Conservation (phyloP, 2,113 vertebrate species). For the Rhineura floridana region DNA sequence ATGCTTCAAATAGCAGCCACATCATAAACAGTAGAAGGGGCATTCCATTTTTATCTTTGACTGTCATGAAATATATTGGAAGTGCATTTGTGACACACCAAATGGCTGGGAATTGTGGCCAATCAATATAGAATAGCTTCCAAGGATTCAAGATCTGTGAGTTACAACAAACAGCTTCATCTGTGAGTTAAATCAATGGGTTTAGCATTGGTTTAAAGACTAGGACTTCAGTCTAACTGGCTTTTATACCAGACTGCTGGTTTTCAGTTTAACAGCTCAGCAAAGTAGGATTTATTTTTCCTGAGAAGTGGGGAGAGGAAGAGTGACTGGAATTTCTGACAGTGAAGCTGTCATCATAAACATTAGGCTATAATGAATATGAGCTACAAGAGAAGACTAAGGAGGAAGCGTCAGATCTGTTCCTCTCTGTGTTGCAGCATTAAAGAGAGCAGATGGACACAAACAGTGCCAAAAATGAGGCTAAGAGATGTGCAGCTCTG, state of each 20-base stretch:
- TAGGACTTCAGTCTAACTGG: background rate
- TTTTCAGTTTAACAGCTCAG: constrained; percentile 12
- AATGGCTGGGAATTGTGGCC: constrained; percentile 35
- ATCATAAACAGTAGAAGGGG: constrained; percentile 11
- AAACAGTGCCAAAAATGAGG: constrained; percentile 48
- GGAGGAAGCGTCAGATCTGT: constrained; percentile 65
- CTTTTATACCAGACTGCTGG: background rate
- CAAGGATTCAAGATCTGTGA: constrained; percentile 10
- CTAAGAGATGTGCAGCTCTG: constrained; percentile 36
- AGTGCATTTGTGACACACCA: constrained; percentile 13
- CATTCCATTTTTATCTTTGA: background rate
- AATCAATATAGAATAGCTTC: constrained; percentile 40
- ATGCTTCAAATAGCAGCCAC: background rate
- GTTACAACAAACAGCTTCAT: background rate
- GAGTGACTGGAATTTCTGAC: constrained; percentile 46
- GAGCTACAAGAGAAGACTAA: constrained; percentile 58
- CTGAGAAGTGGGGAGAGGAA: background rate
- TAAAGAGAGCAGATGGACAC: constrained; percentile 65
- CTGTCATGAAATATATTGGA: constrained; percentile 44
- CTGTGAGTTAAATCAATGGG: background rate
- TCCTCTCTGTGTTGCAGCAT: constrained; percentile 56
- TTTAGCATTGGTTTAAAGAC: background rate
- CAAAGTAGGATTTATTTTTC: constrained; percentile 33
- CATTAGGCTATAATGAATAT: constrained; percentile 67
- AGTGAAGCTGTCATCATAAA: constrained; percentile 58